Evolutionary conservation across 2,113 vertebrate genomes (phyloP).

Genomic region (Trogon melanurus): DNA sequence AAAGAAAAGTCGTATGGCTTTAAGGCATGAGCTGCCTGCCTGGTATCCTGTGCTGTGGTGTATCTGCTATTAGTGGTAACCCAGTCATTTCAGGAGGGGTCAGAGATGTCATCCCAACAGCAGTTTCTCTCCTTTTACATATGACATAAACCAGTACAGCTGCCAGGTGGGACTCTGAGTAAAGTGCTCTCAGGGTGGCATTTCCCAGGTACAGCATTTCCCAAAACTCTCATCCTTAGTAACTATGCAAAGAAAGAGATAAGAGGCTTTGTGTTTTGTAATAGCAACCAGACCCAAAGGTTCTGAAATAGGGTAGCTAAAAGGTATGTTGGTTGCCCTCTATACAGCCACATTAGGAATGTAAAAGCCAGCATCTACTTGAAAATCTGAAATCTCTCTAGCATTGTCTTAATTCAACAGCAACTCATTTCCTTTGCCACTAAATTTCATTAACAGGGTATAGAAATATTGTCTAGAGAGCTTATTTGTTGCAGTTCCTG

Average conservation of each 20-base stretch:
- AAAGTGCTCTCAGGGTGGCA: neutral
- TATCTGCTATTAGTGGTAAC: neutral
- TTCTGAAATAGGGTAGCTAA: neutral
- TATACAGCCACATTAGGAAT: neutral
- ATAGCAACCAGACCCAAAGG: neutral
- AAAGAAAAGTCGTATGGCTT: neutral
- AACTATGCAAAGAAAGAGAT: rapidly evolving
- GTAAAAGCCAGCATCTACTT: neutral
- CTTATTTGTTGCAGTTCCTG: neutral
- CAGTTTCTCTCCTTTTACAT: neutral
- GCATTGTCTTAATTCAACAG: neutral
- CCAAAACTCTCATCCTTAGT: neutral
- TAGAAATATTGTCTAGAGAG: neutral
- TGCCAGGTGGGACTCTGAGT: neutral
- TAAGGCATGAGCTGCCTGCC: neutral
- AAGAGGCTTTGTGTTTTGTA: neutral
- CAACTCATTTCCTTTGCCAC: neutral
- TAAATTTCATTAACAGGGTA: conserved; percentile 13
- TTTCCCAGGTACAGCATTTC: rapidly evolving
- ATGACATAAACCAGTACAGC: rapidly evolving
- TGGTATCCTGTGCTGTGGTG: neutral
- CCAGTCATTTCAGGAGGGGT: neutral
- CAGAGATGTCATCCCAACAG: neutral
- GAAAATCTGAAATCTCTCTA: neutral
- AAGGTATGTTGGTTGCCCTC: neutral